phyloP scores from a whole-genome alignment of 2,797 vertebrate species.

The Poeciliopsis paucimaculata region DNA sequence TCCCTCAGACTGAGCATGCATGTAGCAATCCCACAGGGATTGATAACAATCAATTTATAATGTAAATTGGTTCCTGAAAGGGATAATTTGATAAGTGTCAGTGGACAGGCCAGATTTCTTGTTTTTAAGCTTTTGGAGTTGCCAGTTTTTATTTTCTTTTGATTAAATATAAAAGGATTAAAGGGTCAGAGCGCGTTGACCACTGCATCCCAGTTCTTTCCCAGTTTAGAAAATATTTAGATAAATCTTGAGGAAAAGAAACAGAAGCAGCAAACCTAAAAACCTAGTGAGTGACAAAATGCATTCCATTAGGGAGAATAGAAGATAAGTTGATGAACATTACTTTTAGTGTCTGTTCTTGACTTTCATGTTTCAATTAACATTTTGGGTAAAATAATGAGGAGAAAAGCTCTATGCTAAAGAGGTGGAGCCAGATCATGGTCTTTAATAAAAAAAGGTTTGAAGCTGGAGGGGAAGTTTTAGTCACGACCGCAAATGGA shows the following conservation, averaged over 20 bases:
- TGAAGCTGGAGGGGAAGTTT: neutral
- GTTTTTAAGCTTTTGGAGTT: neutral
- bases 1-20: no score
- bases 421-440: neutral
- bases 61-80: neutral
- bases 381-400: neutral
- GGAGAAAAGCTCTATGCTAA: neutral
- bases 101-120: neutral
- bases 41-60: no score
- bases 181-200: neutral
- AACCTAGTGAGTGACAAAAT: neutral
- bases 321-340: neutral
- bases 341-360: neutral
- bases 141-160: neutral
- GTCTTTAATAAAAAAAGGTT: neutral
- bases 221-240: no score
- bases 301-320: no score
- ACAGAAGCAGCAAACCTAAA: neutral
- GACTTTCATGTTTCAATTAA: neutral
- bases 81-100: neutral
- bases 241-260: neutral
- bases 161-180: neutral
- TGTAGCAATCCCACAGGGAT: no score
- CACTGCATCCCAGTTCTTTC: neutral
- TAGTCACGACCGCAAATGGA: neutral